Evolutionary conservation across 2,113 vertebrate genomes (phyloP).

Genomic region (Sitta europaea): DNA sequence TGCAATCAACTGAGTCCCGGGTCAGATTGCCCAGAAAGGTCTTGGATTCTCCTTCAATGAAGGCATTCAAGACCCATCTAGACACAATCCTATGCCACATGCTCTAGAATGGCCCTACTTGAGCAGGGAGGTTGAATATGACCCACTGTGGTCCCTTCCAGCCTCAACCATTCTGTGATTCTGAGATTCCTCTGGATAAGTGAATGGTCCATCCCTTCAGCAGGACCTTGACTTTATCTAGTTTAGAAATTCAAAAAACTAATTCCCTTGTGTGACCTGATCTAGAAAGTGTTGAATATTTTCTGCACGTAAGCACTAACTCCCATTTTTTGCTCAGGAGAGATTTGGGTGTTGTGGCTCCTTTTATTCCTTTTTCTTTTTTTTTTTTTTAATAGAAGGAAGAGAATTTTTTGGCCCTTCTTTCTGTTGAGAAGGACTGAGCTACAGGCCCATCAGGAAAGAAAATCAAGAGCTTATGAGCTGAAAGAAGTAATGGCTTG

Average conservation of each 20-base stretch:
- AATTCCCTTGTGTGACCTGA: neutral
- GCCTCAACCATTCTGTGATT: neutral
- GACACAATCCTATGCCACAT: neutral
- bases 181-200: neutral
- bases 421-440: neutral
- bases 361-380: neutral
- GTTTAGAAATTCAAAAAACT: neutral
- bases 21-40: neutral
- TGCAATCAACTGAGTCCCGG: neutral
- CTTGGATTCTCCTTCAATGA: neutral
- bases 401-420: neutral
- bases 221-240: neutral
- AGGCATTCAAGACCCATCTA: neutral
- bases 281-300: neutral
- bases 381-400: neutral
- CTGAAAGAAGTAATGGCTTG: neutral
- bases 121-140: rapidly evolving
- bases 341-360: neutral
- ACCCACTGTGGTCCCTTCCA: neutral
- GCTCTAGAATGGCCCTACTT: neutral
- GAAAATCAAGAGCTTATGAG: neutral
- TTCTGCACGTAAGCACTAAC: rapidly evolving
- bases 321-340: neutral
- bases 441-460: neutral
- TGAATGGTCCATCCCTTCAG: neutral